Conservation (phyloP, 2,113 vertebrate species). For the Girardinichthys multiradiatus region DNA sequence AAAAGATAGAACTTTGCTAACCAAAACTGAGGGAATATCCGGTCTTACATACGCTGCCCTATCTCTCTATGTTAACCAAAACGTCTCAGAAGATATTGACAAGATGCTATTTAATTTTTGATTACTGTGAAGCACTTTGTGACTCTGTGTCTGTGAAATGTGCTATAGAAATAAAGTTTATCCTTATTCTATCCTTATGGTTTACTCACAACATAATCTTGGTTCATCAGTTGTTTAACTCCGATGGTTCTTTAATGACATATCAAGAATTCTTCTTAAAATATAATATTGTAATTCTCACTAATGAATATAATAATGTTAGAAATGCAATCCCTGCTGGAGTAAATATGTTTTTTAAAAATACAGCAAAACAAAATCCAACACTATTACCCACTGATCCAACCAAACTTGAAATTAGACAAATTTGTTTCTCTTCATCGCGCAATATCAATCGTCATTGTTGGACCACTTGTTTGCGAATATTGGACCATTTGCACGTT, state of each 20-base stretch:
- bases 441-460: neutral
- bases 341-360: neutral
- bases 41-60: no score
- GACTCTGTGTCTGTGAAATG: no score
- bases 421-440: neutral
- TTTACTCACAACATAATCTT: neutral
- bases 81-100: neutral
- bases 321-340: neutral
- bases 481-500: no score
- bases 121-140: no score
- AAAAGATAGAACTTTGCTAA: no score
- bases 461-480: no score
- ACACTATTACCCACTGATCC: neutral
- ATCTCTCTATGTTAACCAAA: neutral
- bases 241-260: neutral
- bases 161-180: no score
- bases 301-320: neutral
- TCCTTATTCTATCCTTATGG: neutral
- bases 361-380: neutral
- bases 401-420: neutral
- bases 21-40: neutral
- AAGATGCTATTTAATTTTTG: slow-evolving; percentile 1
- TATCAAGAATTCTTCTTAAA: neutral
- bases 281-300: neutral
- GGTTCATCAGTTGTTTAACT: neutral